Percentiles rank a stretch among this genome's conserved stretches.
phyloP scores from a whole-genome alignment of 2,888 invertebrate species.

The Cinara cedri region DNA sequence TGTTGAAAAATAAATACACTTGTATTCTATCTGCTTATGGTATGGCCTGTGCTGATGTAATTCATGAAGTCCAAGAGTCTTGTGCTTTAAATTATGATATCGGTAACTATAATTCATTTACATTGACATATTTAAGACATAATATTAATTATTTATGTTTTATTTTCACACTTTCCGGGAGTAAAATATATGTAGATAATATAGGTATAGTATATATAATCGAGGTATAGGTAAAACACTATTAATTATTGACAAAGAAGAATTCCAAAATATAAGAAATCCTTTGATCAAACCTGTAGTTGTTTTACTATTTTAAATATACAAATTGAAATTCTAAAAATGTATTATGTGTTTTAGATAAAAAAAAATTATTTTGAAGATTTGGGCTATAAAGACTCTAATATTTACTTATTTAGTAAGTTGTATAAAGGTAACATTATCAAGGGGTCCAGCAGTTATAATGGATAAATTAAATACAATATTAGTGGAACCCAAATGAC shows the following conservation, averaged over 20 bases:
- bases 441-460: slow-evolving; percentile 88
- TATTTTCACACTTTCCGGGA: slow-evolving; percentile 73
- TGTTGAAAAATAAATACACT: slow-evolving; percentile 92
- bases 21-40: slow-evolving; percentile 98
- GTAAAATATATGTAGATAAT: slow-evolving; percentile 89
- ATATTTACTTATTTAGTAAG: slow-evolving; percentile 55
- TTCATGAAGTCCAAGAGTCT: slow-evolving; percentile 91
- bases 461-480: slow-evolving; percentile 94
- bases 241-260: slow-evolving; percentile 62
- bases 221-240: slow-evolving; percentile 76
- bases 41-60: slow-evolving; percentile 96
- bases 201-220: no score
- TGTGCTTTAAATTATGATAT: slow-evolving; percentile 73
- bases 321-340: not conserved
- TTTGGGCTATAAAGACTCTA: slow-evolving; percentile 57
- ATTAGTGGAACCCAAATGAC: slow-evolving; percentile 88
- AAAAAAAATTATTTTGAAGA: slow-evolving; percentile 62
- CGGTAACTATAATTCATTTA: slow-evolving; percentile 62
- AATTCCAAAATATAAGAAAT: slow-evolving; percentile 63
- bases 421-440: slow-evolving; percentile 69
- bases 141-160: not conserved
- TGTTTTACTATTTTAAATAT: slow-evolving; percentile 8
- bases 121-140: not conserved
- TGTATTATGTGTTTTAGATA: slow-evolving; percentile 62
- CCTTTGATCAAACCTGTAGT: slow-evolving; percentile 63